phyloP scores from a whole-genome alignment of 2,797 vertebrate genomes.

The Iguana delicatissima region DNA sequence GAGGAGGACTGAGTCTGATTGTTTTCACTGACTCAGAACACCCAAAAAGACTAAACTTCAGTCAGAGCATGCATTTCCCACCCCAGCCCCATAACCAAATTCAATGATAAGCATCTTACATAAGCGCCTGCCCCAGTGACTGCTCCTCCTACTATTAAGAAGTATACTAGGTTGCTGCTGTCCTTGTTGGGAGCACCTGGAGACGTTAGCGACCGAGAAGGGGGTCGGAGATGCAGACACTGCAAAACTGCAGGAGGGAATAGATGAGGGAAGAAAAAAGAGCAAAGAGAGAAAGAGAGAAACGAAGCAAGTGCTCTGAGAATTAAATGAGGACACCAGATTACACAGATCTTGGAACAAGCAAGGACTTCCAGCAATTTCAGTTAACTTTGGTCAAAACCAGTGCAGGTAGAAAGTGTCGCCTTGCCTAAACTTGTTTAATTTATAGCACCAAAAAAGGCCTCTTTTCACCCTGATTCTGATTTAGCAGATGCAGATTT shows the following conservation, averaged over 20 bases:
- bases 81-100: conserved; percentile 55
- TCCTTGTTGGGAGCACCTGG: conserved; percentile 82
- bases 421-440: background rate
- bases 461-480: conserved; percentile 39
- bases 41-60: conserved; percentile 26
- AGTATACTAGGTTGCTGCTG: conserved; percentile 83
- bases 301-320: conserved; percentile 65
- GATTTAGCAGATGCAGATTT: background rate
- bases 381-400: conserved; percentile 61
- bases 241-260: conserved; percentile 79
- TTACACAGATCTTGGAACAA: conserved; percentile 50
- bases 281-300: conserved; percentile 49
- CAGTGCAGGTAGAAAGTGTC: conserved; percentile 29
- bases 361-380: conserved; percentile 51
- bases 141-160: conserved; percentile 86
- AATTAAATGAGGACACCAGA: conserved; percentile 63
- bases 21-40: background rate
- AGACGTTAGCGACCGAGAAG: conserved; percentile 85
- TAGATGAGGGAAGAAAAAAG: conserved; percentile 49
- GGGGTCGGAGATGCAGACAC: conserved; percentile 77
- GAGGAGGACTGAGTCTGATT: conserved; percentile 15
- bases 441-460: background rate
- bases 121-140: conserved; percentile 82
- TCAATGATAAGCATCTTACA: conserved; percentile 80
- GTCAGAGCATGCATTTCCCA: conserved; percentile 56